Base-by-base conservation (phyloP, 2,113 vertebrate species). In the Elaphurus davidianus region DNA sequence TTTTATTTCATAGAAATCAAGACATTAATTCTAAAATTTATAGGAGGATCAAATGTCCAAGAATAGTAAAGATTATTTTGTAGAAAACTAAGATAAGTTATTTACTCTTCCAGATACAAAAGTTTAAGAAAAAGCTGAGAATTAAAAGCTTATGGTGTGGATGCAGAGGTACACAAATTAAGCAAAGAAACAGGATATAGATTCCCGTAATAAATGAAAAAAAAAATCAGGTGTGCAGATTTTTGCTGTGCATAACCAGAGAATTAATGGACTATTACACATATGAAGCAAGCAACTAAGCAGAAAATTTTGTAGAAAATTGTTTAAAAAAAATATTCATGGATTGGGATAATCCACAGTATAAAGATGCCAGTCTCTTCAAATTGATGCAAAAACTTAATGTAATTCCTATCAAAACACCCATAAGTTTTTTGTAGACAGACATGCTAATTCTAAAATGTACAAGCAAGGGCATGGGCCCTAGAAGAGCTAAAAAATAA, bases 1-100 rank as follows among this genome's bases (percentile, higher is more conserved):
- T 91, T 92, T 95, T 85, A 81, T 91, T 91, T 74, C 36, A 55
- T 33, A 85, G 43, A 91, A 84, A 81, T 91, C 27, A 89, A 95
- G 33, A 87, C 52, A 2, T 55, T 93, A 6, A n/a, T n/a, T 55
- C 7, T 55, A 40, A 50, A 93, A 47, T 74, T 60, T 55, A 43
- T 52, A 84, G 3, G 47, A 62, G 84, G n/a, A 59, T 64, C 27
- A 92, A 57, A 90, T 59, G 16, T 25, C 13, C 27, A 67, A 33
- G 17, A 45, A 74, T 40, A 89, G 14, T 47, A 43, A 54, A 55
- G 13, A 2, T n/a, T 90, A 52, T 96, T 95, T 64, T 84, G 27
- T 50, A 91, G 30, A 76, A 95, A 94, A 91, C 43, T 27, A 92
- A 78, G 27, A 59, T 59, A 43, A 87, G 16, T 0, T 5, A 43